A percentile compares a stretch with the other conserved stretches of the same genome.
Conservation (phyloP, 2,888 invertebrate genomes). For the Zaprionus lineosus region DNA sequence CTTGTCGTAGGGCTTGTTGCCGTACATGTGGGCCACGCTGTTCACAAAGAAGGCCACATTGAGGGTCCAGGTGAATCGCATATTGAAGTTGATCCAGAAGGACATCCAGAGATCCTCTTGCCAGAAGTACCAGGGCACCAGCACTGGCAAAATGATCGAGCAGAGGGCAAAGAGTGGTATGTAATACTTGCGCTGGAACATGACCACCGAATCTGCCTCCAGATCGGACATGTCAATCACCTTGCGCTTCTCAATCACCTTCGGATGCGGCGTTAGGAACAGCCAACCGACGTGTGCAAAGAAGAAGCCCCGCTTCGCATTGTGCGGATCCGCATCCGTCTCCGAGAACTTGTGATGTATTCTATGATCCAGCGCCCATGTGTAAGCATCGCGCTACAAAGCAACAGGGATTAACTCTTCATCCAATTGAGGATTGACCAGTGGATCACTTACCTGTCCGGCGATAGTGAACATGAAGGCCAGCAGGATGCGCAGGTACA, state of each 20-base stretch:
- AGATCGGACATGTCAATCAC: conserved; percentile 89
- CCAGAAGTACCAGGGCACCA: conserved; percentile 93
- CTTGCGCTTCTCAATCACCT: conserved; percentile 87
- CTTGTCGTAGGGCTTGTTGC: conserved; percentile 95
- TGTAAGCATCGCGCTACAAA: conserved; percentile 89
- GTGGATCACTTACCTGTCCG: conserved; percentile 87
- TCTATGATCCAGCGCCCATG: conserved; percentile 93
- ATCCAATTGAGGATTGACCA: background rate
- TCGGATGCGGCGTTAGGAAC: conserved; percentile 91
- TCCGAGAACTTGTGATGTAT: conserved; percentile 95
- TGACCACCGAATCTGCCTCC: conserved; percentile 88
- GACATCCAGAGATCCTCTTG: conserved; percentile 89
- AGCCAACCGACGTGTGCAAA: conserved; percentile 97
- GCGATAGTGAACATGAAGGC: conserved; percentile 90
- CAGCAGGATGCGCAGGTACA: conserved; percentile 87
- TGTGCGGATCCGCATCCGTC: conserved; percentile 89
- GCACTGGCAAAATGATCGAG: conserved; percentile 87
- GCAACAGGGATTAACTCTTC: background rate
- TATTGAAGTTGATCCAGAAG: conserved; percentile 92
- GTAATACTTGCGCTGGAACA: conserved; percentile 90
- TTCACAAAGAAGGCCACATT: conserved; percentile 98
- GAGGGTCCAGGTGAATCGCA: conserved; percentile 91
- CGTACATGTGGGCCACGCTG: conserved; percentile 96
- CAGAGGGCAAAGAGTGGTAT: conserved; percentile 88
- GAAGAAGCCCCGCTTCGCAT: conserved; percentile 92